Evolutionary conservation across 1,140 invertebrate genomes (phyloP).

Genomic region (Rhagoletis zephyria): DNA sequence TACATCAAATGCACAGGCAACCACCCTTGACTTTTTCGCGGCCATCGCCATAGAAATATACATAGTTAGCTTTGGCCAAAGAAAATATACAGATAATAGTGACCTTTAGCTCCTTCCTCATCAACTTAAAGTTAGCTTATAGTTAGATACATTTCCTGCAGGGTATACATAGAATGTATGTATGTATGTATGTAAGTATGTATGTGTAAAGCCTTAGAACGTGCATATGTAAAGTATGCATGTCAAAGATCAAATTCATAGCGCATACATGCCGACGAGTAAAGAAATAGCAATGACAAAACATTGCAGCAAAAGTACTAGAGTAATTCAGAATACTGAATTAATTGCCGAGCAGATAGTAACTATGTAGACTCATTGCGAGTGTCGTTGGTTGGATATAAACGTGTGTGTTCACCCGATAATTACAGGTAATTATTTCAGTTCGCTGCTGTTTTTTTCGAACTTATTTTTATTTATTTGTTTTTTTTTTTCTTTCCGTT

Average conservation of each 20-base stretch:
- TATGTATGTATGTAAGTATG: not conserved
- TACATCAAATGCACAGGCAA: no score
- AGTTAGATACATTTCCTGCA: no score
- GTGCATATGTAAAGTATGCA: slow-evolving; percentile 54
- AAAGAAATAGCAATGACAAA: slow-evolving; percentile 51
- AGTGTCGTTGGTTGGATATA: slow-evolving; percentile 38
- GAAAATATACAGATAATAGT: no score
- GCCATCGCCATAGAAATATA: no score
- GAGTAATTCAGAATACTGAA: slow-evolving; percentile 39
- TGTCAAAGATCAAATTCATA: slow-evolving; percentile 59
- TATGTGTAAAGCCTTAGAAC: not conserved
- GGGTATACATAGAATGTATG: not conserved
- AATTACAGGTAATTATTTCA: slow-evolving; percentile 47
- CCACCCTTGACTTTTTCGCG: no score
- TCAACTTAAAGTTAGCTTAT: no score
- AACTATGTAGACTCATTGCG: not conserved
- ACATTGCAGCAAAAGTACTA: not conserved
- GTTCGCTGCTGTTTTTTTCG: slow-evolving; percentile 4
- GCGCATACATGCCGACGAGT: not conserved
- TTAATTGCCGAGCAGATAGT: slow-evolving; percentile 34
- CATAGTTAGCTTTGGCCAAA: no score
- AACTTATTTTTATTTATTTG: not conserved
- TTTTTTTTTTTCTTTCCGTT: slow-evolving; percentile 46
- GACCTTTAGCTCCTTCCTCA: no score
- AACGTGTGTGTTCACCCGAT: slow-evolving; percentile 31